These are phyloP conservation scores for Anomalospiza imberbis DNA, from an alignment of 2,797 vertebrate species.

Conservation along the genomic window DNA sequence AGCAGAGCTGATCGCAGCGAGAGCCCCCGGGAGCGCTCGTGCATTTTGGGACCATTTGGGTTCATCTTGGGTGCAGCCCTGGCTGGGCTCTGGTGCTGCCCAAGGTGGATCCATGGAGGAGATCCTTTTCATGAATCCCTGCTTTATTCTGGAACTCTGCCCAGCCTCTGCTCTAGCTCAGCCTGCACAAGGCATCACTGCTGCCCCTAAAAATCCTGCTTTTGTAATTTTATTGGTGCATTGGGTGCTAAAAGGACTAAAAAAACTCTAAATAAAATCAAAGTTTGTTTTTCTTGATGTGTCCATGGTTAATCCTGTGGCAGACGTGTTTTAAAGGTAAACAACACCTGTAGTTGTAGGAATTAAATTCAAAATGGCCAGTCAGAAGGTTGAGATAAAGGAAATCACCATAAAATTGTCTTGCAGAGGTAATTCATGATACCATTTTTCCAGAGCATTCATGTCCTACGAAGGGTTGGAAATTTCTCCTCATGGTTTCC, in stretches of 20 bases:
- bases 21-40: too few relatives aligned
- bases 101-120: background rate
- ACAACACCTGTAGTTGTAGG: background rate
- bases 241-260: background rate
- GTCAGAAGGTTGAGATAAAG: background rate
- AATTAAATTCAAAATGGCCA: background rate
- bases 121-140: background rate
- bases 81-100: background rate
- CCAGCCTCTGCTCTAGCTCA: background rate
- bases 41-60: background rate
- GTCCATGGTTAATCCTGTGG: background rate
- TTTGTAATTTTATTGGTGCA: background rate
- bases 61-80: too few relatives aligned
- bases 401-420: background rate
- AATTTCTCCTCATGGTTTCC: background rate
- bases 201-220: background rate
- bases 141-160: background rate
- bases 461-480: fast-evolving
- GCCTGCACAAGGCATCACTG: background rate
- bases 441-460: background rate
- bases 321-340: background rate
- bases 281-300: background rate
- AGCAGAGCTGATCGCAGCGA: too few relatives aligned
- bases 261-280: background rate
- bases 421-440: background rate